A percentile compares a stretch with the other conserved stretches of the same genome.
Evolutionary conservation across 2,797 vertebrate species (phyloP).

Genomic region (Pseudopleuronectes americanus): DNA sequence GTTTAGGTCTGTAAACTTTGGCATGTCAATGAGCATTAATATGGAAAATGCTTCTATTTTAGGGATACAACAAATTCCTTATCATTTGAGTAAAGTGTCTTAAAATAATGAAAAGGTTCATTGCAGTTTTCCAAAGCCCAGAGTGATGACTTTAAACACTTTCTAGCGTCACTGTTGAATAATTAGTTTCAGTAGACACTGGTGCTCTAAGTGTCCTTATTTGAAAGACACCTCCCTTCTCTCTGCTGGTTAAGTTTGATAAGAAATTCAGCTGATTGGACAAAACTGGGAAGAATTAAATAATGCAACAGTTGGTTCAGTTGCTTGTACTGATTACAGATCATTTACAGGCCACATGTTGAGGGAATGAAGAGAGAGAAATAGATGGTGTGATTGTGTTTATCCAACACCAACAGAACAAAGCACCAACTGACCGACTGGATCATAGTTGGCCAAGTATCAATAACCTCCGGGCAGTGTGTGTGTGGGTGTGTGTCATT

Average conservation of each 20-base stretch:
- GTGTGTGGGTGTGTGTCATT: conserved; percentile 36
- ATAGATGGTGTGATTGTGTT: not conserved
- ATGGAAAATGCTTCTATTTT: not conserved
- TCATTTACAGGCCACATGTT: not conserved
- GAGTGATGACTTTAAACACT: no score
- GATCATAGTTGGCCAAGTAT: conserved; percentile 31
- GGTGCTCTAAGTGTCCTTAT: not conserved
- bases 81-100: no score
- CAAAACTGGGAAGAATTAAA: not conserved
- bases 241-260: not conserved
- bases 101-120: no score
- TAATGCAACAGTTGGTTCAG: not conserved
- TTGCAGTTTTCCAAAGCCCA: no score
- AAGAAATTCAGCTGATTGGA: not conserved
- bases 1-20: no score
- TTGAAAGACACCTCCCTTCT: not conserved
- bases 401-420: conserved; percentile 26
- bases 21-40: no score
- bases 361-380: not conserved
- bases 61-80: no score
- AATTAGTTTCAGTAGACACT: not conserved
- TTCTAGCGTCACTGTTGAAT: not conserved
- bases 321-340: not conserved
- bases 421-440: conserved; percentile 32
- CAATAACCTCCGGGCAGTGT: conserved; percentile 47